These are phyloP conservation scores for Rhinella marina DNA, from an alignment of 2,797 vertebrate species.

Conservation along the genomic window DNA sequence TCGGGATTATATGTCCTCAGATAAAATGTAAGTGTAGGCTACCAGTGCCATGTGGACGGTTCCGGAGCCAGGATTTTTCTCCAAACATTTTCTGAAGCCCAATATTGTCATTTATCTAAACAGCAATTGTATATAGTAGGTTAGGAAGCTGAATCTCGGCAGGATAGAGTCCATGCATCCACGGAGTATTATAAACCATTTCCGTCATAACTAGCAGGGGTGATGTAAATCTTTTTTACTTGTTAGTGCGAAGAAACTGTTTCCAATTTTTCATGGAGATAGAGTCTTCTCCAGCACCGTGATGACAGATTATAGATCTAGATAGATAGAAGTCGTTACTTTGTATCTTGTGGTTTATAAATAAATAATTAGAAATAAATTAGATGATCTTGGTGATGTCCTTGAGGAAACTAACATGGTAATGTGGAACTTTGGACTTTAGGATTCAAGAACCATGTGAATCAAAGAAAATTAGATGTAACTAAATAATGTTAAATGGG, in stretches of 20 bases:
- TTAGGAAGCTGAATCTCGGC: constrained; percentile 87
- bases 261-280: constrained; percentile 59
- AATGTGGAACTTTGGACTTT: no score
- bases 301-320: constrained; percentile 68
- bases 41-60: constrained; percentile 23
- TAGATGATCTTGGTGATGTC: no score
- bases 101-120: constrained; percentile 79
- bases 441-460: no score
- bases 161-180: constrained; percentile 85
- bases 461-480: no score
- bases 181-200: constrained; percentile 86
- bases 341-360: no score
- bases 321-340: constrained; percentile 61
- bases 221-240: constrained; percentile 77
- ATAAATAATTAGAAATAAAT: no score
- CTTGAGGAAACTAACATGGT: no score
- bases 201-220: constrained; percentile 81
- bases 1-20: constrained; percentile 23
- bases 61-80: constrained; percentile 73
- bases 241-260: constrained; percentile 67
- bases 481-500: no score
- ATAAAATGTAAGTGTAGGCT: neutral
- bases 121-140: constrained; percentile 85
- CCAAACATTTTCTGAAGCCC: constrained; percentile 79
- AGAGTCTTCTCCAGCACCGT: constrained; percentile 78